Base-by-base conservation (phyloP, 1,140 invertebrate genomes). In the Thereuonema tuberculata region DNA sequence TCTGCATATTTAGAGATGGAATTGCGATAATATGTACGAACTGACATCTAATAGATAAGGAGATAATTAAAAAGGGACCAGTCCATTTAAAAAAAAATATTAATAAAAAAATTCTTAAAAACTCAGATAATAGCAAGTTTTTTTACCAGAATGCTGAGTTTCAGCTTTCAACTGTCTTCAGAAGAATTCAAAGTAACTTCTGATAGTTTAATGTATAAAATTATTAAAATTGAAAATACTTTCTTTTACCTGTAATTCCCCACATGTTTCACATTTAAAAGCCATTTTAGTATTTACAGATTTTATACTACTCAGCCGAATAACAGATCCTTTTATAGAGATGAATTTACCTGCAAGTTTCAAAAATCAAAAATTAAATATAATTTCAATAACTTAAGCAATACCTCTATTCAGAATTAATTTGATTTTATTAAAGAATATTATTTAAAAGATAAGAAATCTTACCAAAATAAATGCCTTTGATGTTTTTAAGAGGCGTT, bases 321-420 rank as follows among this genome's bases (percentile, higher is more conserved):
- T 87, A 0, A 96, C 86, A 61, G 87, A 91, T 0, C 93, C 93
- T 69, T 83, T 82, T 1, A 93, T 78, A 21, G 84, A 82, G 1
- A 94, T 79, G 64, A 93, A 79, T 77, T n/a, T n/a, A n/a, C n/a
- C n/a, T n/a, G n/a, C n/a, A n/a, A n/a, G 90, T 91, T 17, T 85
- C 87, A 87, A 64, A 27, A 74, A 74, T 62, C 53, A 65, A 53
- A 50, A 37, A 58, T 24, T 29, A 64, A 31, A 27, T 12, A 26
- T 14, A 47, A 60, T 27, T 53, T 53, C 54, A 28, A 28, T 31
- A 28, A n/a, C 15, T 17, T 14, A n/a, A 9, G 9, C 1, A 60
- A 54, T 26, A 24, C 1, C 12, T 61, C 12, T 31, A 3, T 31
- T 31, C 5, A 31, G 27, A 25, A 27, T 25, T 25, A 55, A 25